Conservation (phyloP, 1,140 invertebrate species). For the Agraylea sexmaculata region DNA sequence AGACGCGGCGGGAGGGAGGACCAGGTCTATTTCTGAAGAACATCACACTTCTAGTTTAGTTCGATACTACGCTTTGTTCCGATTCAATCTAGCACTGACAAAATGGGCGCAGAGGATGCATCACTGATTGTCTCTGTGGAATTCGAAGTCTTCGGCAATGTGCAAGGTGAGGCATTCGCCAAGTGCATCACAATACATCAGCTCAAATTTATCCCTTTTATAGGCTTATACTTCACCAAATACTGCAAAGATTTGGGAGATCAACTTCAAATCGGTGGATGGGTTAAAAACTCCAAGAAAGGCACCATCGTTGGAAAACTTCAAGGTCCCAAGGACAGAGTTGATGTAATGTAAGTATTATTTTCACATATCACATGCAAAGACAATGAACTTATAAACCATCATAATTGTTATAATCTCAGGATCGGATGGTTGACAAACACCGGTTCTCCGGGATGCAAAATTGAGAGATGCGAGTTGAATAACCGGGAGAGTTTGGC, state of each 20-base stretch:
- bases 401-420: constrained; percentile 30
- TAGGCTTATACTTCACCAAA: constrained; percentile 79
- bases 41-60: no score
- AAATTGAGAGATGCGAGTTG: constrained; percentile 72
- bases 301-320: constrained; percentile 80
- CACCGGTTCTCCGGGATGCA: constrained; percentile 71
- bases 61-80: no score
- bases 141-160: constrained; percentile 79
- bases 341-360: constrained; percentile 73
- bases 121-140: constrained; percentile 62
- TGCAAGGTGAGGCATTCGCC: constrained; percentile 58
- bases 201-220: constrained; percentile 18
- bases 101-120: constrained; percentile 48
- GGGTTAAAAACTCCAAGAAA: constrained; percentile 80
- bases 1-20: background rate
- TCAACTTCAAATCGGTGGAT: constrained; percentile 64
- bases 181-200: background rate
- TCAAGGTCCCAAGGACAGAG: constrained; percentile 62
- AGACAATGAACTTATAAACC: no score
- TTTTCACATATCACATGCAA: no score
- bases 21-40: no score
- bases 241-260: constrained; percentile 68
- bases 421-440: constrained; percentile 75
- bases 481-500: constrained; percentile 68
- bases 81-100: constrained; percentile 12